These are phyloP conservation scores for Xyrichtys novacula DNA, from an alignment of 2,797 vertebrate genomes.

Conservation along the genomic window DNA sequence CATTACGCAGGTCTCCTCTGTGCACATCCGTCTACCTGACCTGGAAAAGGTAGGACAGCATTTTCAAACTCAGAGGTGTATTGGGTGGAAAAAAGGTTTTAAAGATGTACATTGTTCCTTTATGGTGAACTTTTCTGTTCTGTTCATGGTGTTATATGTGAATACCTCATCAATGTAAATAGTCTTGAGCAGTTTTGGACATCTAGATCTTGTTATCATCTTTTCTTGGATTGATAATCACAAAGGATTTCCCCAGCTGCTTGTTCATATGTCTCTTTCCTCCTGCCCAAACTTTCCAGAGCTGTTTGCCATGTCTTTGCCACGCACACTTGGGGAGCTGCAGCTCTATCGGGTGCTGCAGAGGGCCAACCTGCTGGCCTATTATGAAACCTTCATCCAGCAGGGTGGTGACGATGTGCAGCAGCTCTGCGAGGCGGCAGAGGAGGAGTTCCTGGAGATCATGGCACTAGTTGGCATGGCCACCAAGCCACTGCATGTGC, in stretches of 20 bases:
- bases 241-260: constrained; percentile 41
- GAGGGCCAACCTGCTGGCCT: constrained; percentile 95
- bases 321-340: constrained; percentile 96
- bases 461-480: constrained; percentile 99
- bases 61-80: not conserved
- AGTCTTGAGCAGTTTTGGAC: not conserved
- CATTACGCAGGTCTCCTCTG: constrained; percentile 34
- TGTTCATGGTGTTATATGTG: not conserved
- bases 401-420: constrained; percentile 98
- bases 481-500: constrained; percentile 97
- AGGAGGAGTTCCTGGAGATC: constrained; percentile 99
- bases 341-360: constrained; percentile 97
- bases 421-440: constrained; percentile 96
- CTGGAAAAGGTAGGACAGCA: constrained; percentile 66
- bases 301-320: constrained; percentile 90
- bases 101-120: not conserved
- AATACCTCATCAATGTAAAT: not conserved
- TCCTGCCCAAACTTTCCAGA: constrained; percentile 58
- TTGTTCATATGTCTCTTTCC: constrained; percentile 53
- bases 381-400: constrained; percentile 99
- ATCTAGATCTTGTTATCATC: constrained; percentile 12
- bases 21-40: constrained; percentile 35
- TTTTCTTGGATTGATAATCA: constrained; percentile 31
- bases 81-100: not conserved
- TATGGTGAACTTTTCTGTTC: not conserved